Base-by-base conservation (phyloP, 2,888 invertebrate genomes). In the Amorpha juglandis region DNA sequence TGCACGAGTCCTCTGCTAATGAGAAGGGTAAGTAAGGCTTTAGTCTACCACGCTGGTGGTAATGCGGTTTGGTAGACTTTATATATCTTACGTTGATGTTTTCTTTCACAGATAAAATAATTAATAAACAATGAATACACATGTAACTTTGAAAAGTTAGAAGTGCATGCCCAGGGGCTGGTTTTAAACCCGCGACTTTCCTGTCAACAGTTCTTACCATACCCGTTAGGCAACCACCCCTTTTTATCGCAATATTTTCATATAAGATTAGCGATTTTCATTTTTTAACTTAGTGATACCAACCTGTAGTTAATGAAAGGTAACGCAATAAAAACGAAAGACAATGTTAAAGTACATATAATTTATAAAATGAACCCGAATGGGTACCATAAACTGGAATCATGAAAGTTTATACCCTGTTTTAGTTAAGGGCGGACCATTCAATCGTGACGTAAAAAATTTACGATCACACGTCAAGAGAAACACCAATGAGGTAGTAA, bases 341-440 rank as follows among this genome's bases (percentile, higher is more conserved):
- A 76, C 77, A 78, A 76, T 84, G 80, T 82, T 80, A 78, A 83
- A 67, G 70, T 69, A 84, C 83, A 87, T 83, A 85, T 89, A 86
- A 90, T 91, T 91, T 91, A 91, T 90, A 91, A 92, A 91, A 91
- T 90, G 86, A 90, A 90, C 91, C 90, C 87, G 91, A 90, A 91
- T 86, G 82, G 72, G 87, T 79, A 82, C 82, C 84, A 83, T 92
- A 91, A 91, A 91, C 83, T 77, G 80, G 87, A 91, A 91, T 90
- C 92, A 87, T 91, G 89, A 91, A 92, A 91, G 82, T 91, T 92
- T 92, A 92, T 89, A 84, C 83, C 89, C 89, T 90, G 88, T 90
- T 91, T 92, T 91, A 92, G 91, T 91, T 91, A 89, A 90, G 89
- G 90, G 89, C 84, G 82, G 85, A 87, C 89, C 90, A 91, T 91